Conservation (phyloP, 1,140 invertebrate species). For the Anoplolepis gracilipes region DNA sequence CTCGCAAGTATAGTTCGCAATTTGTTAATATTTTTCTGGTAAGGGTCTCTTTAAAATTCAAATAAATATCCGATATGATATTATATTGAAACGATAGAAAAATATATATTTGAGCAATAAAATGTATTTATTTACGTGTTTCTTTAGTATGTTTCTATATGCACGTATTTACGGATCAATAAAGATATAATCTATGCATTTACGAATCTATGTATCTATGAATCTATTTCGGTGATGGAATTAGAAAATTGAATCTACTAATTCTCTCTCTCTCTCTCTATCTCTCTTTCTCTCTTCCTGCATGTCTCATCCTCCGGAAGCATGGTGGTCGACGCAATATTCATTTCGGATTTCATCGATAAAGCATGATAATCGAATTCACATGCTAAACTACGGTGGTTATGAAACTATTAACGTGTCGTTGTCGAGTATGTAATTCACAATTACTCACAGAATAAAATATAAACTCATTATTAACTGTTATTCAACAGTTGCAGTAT, state of each 20-base stretch:
- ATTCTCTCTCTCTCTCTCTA: background rate
- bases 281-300: too few species aligned
- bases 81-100: background rate
- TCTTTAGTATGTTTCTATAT: background rate
- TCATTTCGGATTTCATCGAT: slow-evolving; percentile 59
- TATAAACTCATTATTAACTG: slow-evolving; percentile 43
- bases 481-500: background rate
- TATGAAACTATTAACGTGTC: slow-evolving; percentile 55
- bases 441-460: slow-evolving; percentile 42
- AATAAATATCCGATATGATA: background rate
- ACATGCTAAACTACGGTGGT: slow-evolving; percentile 52
- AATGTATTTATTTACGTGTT: background rate
- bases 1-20: too few species aligned
- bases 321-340: slow-evolving; percentile 45
- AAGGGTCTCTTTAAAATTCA: background rate
- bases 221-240: slow-evolving; percentile 27
- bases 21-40: too few species aligned
- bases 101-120: background rate
- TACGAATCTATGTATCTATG: background rate
- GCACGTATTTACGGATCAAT: background rate
- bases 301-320: slow-evolving; percentile 4
- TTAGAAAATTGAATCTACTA: slow-evolving; percentile 59
- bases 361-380: slow-evolving; percentile 62
- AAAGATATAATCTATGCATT: background rate
- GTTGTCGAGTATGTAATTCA: slow-evolving; percentile 51